Evolutionary conservation across 1,140 invertebrate species (phyloP).

Genomic region (Phymastichus coffea): DNA sequence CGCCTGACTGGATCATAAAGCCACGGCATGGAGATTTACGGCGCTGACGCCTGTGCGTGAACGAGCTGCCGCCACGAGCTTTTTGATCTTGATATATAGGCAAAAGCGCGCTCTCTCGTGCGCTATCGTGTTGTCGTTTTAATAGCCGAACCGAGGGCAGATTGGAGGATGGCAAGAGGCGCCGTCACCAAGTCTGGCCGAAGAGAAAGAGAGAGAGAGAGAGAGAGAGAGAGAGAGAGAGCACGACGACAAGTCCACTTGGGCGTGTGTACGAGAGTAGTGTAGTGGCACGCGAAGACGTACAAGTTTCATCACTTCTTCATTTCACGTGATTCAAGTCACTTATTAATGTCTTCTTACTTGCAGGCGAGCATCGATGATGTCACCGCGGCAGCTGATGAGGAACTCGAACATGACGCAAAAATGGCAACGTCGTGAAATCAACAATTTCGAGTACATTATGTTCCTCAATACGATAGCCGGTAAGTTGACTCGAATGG

Average conservation of each 20-base stretch:
- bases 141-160: not conserved
- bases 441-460: constrained; percentile 99
- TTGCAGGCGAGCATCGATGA: constrained; percentile 91
- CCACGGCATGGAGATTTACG: constrained; percentile 39
- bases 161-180: not conserved
- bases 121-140: constrained; percentile 6
- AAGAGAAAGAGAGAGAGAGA: too few relatives aligned
- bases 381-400: constrained; percentile 97
- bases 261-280: too few relatives aligned
- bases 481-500: too few relatives aligned
- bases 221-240: too few relatives aligned
- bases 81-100: constrained; percentile 36
- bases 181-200: too few relatives aligned
- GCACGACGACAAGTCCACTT: too few relatives aligned
- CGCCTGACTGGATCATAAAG: constrained; percentile 39
- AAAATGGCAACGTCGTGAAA: constrained; percentile 98
- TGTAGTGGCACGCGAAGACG: too few relatives aligned
- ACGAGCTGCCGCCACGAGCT: constrained; percentile 23
- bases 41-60: too few relatives aligned
- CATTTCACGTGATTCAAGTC: too few relatives aligned
- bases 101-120: too few relatives aligned
- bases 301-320: too few relatives aligned
- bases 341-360: too few relatives aligned
- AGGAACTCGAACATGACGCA: constrained; percentile 99
- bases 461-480: constrained; percentile 99